Evolutionary conservation across 2,888 invertebrate species (phyloP).

Genomic region (Clunio marinus): DNA sequence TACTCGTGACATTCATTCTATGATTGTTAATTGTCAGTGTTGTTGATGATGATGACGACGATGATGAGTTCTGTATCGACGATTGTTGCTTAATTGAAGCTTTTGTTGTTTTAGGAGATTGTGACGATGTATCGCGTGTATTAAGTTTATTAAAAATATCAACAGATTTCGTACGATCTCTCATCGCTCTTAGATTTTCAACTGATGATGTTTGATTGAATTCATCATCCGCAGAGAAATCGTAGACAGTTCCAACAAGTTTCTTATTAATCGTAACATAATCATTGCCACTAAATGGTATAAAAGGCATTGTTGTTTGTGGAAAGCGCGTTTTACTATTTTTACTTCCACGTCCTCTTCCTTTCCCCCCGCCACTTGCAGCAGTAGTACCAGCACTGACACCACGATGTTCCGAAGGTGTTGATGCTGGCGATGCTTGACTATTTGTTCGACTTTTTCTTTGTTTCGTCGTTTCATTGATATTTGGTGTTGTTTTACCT

Average conservation of each 20-base stretch:
- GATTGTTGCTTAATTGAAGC: constrained; percentile 35
- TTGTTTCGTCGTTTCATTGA: constrained; percentile 29
- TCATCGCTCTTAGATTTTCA: constrained; percentile 70
- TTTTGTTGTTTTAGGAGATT: constrained; percentile 55
- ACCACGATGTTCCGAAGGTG: constrained; percentile 46
- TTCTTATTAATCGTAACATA: constrained; percentile 73
- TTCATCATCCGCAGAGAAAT: constrained; percentile 79
- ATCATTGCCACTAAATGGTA: constrained; percentile 52
- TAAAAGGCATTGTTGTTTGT: constrained; percentile 41
- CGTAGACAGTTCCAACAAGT: constrained; percentile 81
- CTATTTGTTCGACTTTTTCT: constrained; percentile 44
- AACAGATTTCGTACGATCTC: constrained; percentile 72
- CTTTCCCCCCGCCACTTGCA: constrained; percentile 49
- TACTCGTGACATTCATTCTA: constrained; percentile 12
- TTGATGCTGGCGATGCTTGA: constrained; percentile 48
- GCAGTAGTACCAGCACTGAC: constrained; percentile 45
- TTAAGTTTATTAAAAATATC: constrained; percentile 61
- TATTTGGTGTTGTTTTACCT: constrained; percentile 24
- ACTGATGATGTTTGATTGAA: constrained; percentile 70
- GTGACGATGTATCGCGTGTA: constrained; percentile 53
- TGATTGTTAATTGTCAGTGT: constrained; percentile 42
- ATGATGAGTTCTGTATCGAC: constrained; percentile 32
- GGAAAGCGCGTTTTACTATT: constrained; percentile 20
- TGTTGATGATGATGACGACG: no score
- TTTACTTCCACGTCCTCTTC: constrained; percentile 48